Percentiles rank a stretch among this genome's conserved stretches.
phyloP scores from a whole-genome alignment of 1,140 invertebrate species.

The Drosophila insularis region DNA sequence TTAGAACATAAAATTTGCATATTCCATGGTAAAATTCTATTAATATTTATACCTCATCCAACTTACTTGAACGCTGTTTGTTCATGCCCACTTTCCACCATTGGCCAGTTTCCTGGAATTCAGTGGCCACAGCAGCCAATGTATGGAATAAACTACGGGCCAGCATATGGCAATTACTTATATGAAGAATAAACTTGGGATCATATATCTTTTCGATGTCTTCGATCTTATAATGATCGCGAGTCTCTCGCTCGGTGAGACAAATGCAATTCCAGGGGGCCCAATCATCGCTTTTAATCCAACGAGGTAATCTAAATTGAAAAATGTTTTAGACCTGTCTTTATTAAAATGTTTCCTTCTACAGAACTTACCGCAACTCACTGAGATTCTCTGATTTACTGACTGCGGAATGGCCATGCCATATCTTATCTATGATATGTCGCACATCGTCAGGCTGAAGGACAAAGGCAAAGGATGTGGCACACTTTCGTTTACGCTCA shows the following conservation, averaged over 20 bases:
- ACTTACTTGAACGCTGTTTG: constrained; percentile 65
- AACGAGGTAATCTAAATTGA: constrained; percentile 83
- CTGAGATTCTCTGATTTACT: constrained; percentile 84
- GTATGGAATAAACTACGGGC: constrained; percentile 75
- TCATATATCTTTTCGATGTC: constrained; percentile 83
- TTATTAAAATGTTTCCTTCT: not conserved
- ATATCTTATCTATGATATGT: constrained; percentile 85
- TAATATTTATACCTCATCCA: constrained; percentile 41
- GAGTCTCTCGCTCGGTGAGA: constrained; percentile 85
- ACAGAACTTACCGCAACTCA: constrained; percentile 77
- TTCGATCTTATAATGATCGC: constrained; percentile 83
- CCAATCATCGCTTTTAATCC: constrained; percentile 84
- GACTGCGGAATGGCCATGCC: constrained; percentile 86
- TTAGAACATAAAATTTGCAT: constrained; percentile 43
- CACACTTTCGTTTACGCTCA: constrained; percentile 83
- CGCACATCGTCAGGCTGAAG: constrained; percentile 85
- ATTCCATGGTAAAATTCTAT: constrained; percentile 11
- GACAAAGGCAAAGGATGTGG: constrained; percentile 84
- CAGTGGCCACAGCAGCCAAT: constrained; percentile 63
- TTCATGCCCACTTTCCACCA: constrained; percentile 80
- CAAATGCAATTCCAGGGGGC: constrained; percentile 88
- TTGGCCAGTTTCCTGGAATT: constrained; percentile 76
- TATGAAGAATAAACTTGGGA: constrained; percentile 78
- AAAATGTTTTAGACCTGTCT: not conserved
- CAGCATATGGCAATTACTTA: constrained; percentile 73